Base-by-base conservation (phyloP, 2,797 vertebrate genomes). In the Gymnopithys bicolor region DNA sequence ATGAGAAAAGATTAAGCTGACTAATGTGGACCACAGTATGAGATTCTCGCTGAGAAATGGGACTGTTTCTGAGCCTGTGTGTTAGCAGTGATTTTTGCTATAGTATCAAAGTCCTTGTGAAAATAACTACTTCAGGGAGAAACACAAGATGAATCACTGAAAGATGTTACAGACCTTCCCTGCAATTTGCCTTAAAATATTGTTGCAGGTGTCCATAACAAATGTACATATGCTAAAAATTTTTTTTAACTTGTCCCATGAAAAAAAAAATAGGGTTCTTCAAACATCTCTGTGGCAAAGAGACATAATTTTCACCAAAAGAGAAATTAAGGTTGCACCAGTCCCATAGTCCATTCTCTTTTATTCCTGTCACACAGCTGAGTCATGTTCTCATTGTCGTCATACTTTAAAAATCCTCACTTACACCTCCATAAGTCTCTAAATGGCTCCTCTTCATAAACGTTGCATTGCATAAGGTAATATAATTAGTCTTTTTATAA, bases 131-230 rank as follows among this genome's bases (percentile, higher is more conserved):
- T 64, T 89, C 8, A 7, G 9, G 2, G 4, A 46, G 15, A 13
- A 74, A 51, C 30, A 77, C 24, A 73, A 37, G 9, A 58, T 14
- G 15, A 70, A 43, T 64, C 35, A 43, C 23, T 22, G 14, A 39
- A 74, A 69, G 19, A 66, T 63, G 77, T 69, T 70, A 53, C 24
- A 86, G 33, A 39, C 0, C 5, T 91, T 43, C 19, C 30, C 30
- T 41, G 62, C 4, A 46, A 55, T 63, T 75, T 59, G 37, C 33
- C 30, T 67, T 80, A 60, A 89, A 80, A 86, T 58, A 16, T 66
- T 48, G 8, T 23, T 2, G 0, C 21, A 30, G 22, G 2, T n/a
- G 7, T 58, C 45, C 9, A 6, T n/a, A 28, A 58, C 8, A 53
- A 66, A 62, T 63, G 17, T 56, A 27, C 2, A 7, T 51, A n/a